These are phyloP conservation scores for Clarias macrocephalus DNA, from an alignment of 2,113 vertebrate species.

Conservation along the genomic window DNA sequence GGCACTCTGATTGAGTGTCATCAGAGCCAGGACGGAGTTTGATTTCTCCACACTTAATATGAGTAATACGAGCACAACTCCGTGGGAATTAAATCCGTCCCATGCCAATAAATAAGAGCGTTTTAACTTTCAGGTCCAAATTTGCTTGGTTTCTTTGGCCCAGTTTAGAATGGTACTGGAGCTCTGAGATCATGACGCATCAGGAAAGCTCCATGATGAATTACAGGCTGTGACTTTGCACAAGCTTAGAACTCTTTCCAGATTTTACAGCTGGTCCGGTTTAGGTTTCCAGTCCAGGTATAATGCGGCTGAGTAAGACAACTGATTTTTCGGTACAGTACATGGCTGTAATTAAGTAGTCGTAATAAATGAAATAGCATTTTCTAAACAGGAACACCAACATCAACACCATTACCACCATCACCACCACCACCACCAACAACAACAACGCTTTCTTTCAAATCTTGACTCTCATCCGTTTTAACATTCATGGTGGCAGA, in stretches of 20 bases:
- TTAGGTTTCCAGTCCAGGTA: constrained; percentile 20
- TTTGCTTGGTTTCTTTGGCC: constrained; percentile 37
- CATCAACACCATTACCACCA: not conserved
- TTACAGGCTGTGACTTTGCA: constrained; percentile 34
- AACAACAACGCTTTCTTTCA: not conserved
- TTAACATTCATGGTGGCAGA: not conserved
- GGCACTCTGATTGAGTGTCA: constrained; percentile 54
- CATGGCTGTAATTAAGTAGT: not conserved
- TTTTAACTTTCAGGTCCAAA: constrained; percentile 30
- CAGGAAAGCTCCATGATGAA: constrained; percentile 25
- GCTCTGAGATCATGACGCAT: constrained; percentile 45
- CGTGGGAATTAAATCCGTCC: constrained; percentile 38
- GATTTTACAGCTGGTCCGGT: constrained; percentile 39
- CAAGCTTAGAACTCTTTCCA: constrained; percentile 32
- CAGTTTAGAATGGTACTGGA: constrained; percentile 29
- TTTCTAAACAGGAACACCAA: not conserved
- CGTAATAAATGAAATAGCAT: not conserved
- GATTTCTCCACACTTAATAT: constrained; percentile 56
- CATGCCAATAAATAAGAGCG: constrained; percentile 43
- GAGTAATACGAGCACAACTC: constrained; percentile 48
- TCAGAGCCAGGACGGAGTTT: constrained; percentile 46
- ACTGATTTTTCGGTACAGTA: constrained; percentile 57
- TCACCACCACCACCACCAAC: not conserved
- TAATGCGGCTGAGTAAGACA: constrained; percentile 23
- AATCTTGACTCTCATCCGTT: not conserved